These are phyloP conservation scores for Drymodes brunneopygia DNA, from an alignment of 2,113 vertebrate genomes.

Conservation along the genomic window DNA sequence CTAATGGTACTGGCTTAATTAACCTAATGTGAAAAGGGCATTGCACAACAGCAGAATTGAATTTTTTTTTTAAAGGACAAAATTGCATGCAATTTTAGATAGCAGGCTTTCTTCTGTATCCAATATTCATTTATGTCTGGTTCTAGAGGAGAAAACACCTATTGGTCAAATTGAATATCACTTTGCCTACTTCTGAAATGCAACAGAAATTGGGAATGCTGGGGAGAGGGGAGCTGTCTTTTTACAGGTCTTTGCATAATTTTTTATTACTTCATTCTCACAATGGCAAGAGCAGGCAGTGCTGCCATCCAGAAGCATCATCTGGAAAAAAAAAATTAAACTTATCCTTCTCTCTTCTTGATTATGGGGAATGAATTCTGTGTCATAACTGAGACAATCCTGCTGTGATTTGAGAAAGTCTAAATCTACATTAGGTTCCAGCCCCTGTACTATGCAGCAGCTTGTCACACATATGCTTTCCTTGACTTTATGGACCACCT, in stretches of 20 bases:
- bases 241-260: background rate
- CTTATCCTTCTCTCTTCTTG: background rate
- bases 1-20: background rate
- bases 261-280: background rate
- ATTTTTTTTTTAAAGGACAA: background rate
- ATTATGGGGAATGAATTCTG: background rate
- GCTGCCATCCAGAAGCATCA: background rate
- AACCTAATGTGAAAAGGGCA: background rate
- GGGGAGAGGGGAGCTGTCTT: background rate
- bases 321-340: background rate
- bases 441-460: background rate
- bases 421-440: background rate
- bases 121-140: background rate
- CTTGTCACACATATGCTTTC: background rate
- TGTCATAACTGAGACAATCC: background rate
- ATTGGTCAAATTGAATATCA: background rate
- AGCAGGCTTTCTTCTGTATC: background rate
- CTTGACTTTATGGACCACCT: background rate
- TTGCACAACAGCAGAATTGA: background rate
- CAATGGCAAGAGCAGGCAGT: background rate
- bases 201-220: background rate
- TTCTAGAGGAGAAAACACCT: background rate
- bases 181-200: background rate
- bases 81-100: background rate
- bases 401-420: background rate